Evolutionary conservation across 2,888 invertebrate species (phyloP).

Genomic region (Dastarcus helophoroides): DNA sequence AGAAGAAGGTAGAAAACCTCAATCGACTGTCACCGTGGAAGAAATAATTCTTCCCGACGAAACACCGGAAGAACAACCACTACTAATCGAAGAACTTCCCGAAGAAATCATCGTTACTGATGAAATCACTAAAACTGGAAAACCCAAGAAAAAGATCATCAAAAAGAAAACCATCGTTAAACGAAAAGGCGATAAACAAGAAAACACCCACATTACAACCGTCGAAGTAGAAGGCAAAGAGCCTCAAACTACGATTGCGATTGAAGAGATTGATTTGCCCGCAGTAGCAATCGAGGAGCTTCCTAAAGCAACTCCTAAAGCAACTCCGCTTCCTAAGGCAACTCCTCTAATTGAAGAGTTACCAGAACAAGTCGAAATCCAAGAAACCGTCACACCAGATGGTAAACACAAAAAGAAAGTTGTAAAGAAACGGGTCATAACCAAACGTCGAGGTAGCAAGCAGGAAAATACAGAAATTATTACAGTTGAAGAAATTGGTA

Average conservation of each 20-base stretch:
- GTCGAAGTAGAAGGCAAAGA: slow-evolving; percentile 18
- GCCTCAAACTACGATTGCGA: slow-evolving; percentile 17
- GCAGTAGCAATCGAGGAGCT: slow-evolving; percentile 22
- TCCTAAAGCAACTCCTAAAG: slow-evolving; percentile 21
- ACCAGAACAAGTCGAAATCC: slow-evolving; percentile 22
- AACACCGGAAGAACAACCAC: no score
- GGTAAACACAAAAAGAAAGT: slow-evolving; percentile 22
- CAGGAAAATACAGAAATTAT: slow-evolving; percentile 26
- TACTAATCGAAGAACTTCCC: slow-evolving; percentile 19
- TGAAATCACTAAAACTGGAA: slow-evolving; percentile 14
- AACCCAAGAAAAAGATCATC: slow-evolving; percentile 24
- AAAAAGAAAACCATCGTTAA: slow-evolving; percentile 35
- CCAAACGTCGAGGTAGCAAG: slow-evolving; percentile 28
- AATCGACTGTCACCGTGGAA: slow-evolving; percentile 25
- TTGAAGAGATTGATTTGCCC: no score
- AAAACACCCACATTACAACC: slow-evolving; percentile 31
- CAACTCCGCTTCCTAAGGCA: slow-evolving; percentile 3
- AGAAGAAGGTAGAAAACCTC: slow-evolving; percentile 32
- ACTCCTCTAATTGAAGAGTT: slow-evolving; percentile 19
- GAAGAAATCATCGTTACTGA: slow-evolving; percentile 22
- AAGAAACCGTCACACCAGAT: slow-evolving; percentile 18
- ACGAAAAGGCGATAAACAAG: slow-evolving; percentile 26
- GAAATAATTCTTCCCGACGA: no score
- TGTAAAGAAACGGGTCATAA: slow-evolving; percentile 30
- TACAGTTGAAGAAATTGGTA: slow-evolving; percentile 23